phyloP scores from a whole-genome alignment of 2,888 invertebrate genomes.

The Oligia fasciuncula region DNA sequence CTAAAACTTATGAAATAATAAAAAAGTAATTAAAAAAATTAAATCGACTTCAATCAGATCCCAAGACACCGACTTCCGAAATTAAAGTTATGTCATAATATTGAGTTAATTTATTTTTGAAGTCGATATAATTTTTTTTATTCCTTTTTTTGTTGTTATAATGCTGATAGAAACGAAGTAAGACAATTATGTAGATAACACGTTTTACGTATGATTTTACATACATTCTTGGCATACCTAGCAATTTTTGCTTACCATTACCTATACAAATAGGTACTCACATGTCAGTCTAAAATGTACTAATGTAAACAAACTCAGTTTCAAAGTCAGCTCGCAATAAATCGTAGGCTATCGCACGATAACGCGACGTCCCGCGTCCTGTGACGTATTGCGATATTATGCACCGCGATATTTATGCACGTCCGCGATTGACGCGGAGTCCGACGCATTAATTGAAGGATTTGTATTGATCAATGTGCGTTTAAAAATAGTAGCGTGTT shows the following conservation, averaged over 20 bases:
- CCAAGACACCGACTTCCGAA: too few relatives aligned
- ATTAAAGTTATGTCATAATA: too few relatives aligned
- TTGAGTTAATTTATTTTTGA: too few relatives aligned
- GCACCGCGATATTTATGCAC: slow-evolving; percentile 51
- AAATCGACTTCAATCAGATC: too few relatives aligned
- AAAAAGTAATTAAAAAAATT: too few relatives aligned
- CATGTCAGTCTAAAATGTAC: not conserved
- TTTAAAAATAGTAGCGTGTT: slow-evolving; percentile 36
- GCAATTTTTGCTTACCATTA: not conserved
- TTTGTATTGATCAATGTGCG: slow-evolving; percentile 33
- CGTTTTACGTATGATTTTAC: not conserved
- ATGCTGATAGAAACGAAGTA: not conserved
- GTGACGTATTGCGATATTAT: slow-evolving; percentile 74
- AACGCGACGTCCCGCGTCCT: slow-evolving; percentile 63
- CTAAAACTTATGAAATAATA: too few relatives aligned
- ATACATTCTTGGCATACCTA: not conserved
- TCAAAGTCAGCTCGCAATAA: slow-evolving; percentile 67
- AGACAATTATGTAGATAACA: not conserved
- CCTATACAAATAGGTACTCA: not conserved
- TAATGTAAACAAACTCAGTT: slow-evolving; percentile 45
- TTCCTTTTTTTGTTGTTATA: too few relatives aligned
- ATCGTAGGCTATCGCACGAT: slow-evolving; percentile 71
- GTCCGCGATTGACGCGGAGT: slow-evolving; percentile 60
- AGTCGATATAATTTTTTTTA: too few relatives aligned
- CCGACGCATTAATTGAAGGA: slow-evolving; percentile 55